phyloP scores from a whole-genome alignment of 1,140 invertebrate species.

The Carposina sasakii region DNA sequence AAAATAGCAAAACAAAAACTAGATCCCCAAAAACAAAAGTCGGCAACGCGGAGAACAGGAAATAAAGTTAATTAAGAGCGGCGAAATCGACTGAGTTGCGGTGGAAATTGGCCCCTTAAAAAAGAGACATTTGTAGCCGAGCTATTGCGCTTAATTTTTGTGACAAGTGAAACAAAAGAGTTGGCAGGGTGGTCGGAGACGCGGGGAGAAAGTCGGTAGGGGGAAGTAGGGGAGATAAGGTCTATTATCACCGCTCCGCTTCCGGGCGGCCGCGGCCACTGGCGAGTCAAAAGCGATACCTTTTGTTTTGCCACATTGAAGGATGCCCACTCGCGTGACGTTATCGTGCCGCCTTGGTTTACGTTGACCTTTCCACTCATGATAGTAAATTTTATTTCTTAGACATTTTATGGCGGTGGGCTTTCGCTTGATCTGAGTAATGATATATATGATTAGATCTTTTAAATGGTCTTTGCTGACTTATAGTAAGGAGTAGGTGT shows the following conservation, averaged over 20 bases:
- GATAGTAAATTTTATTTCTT: constrained; percentile 65
- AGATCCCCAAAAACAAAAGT: constrained; percentile 66
- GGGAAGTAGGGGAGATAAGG: constrained; percentile 55
- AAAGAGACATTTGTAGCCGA: constrained; percentile 71
- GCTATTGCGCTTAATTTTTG: constrained; percentile 71
- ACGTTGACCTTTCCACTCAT: constrained; percentile 59
- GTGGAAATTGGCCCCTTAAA: constrained; percentile 70
- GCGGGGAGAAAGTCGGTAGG: constrained; percentile 28
- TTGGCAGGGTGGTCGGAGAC: constrained; percentile 43
- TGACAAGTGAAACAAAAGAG: constrained; percentile 72
- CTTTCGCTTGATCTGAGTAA: constrained; percentile 26
- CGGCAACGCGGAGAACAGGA: constrained; percentile 65
- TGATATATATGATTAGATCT: constrained; percentile 22
- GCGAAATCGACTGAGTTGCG: constrained; percentile 71
- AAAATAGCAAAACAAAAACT: constrained; percentile 67
- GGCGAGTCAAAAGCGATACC: constrained; percentile 65
- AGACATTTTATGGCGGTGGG: constrained; percentile 51
- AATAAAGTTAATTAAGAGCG: constrained; percentile 73
- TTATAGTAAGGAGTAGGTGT: no score
- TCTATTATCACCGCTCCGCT: constrained; percentile 57
- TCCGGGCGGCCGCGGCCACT: constrained; percentile 46
- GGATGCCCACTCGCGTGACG: constrained; percentile 64
- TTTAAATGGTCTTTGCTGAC: constrained; percentile 9
- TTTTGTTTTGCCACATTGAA: constrained; percentile 67
- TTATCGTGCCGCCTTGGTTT: constrained; percentile 52